These are phyloP conservation scores for Tipula helvola DNA, from an alignment of 2,888 invertebrate species.

Conservation along the genomic window DNA sequence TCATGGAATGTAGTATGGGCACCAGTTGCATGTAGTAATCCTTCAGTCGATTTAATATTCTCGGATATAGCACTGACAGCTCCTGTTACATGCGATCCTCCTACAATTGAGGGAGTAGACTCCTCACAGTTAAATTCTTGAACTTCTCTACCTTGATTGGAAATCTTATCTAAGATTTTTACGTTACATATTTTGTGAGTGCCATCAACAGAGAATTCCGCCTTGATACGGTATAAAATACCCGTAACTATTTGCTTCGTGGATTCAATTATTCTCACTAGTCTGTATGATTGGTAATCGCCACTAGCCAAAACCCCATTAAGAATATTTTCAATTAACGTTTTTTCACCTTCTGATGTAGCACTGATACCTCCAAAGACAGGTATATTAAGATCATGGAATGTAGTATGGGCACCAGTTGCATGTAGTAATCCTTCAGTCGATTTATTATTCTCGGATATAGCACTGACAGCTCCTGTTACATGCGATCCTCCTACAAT, in stretches of 20 bases:
- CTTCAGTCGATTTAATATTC: no score
- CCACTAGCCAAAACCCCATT: not conserved
- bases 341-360: not conserved
- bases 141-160: not conserved
- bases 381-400: not conserved
- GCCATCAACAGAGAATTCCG: constrained; percentile 42
- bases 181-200: constrained; percentile 21
- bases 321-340: not conserved
- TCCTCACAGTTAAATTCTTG: not conserved
- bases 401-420: not conserved
- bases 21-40: no score
- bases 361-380: not conserved
- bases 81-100: not conserved
- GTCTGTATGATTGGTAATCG: not conserved
- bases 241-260: constrained; percentile 43
- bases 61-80: no score
- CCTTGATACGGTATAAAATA: constrained; percentile 42
- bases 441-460: no score
- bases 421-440: no score
- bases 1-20: not conserved
- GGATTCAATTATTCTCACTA: constrained; percentile 33
- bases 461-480: no score
- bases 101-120: not conserved
- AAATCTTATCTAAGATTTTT: not conserved
- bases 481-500: no score